Evolutionary conservation across 2,888 invertebrate genomes (phyloP).

Genomic region (Pocota personata): DNA sequence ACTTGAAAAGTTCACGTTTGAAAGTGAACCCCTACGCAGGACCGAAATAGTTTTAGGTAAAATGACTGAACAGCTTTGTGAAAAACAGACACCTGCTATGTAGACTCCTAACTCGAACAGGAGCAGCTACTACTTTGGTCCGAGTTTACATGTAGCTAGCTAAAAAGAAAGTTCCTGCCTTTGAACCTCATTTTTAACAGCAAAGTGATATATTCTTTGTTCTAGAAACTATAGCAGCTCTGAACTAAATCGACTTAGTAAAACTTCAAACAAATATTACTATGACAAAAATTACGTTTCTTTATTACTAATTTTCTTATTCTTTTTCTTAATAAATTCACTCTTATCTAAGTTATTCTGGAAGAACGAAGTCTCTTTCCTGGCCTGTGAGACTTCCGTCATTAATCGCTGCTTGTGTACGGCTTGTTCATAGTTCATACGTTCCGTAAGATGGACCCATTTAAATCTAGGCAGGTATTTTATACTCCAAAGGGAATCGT

Average conservation of each 20-base stretch:
- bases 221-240: background rate
- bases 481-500: conserved; percentile 96
- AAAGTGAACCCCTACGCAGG: too few relatives aligned
- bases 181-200: too few relatives aligned
- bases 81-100: too few relatives aligned
- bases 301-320: conserved; percentile 77
- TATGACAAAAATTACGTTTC: conserved; percentile 21
- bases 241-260: background rate
- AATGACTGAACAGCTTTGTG: too few relatives aligned
- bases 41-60: too few relatives aligned
- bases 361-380: conserved; percentile 94
- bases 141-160: too few relatives aligned
- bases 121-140: too few relatives aligned
- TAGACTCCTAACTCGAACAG: too few relatives aligned
- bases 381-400: conserved; percentile 95
- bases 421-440: conserved; percentile 95
- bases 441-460: conserved; percentile 97
- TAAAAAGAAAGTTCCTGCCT: too few relatives aligned
- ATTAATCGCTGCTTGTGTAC: conserved; percentile 93
- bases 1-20: too few relatives aligned
- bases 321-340: conserved; percentile 85
- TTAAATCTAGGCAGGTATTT: conserved; percentile 98
- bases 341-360: conserved; percentile 92
- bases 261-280: too few relatives aligned
- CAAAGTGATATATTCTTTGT: too few relatives aligned